Conservation (phyloP, 2,113 vertebrate species). For the Morone chrysops region DNA sequence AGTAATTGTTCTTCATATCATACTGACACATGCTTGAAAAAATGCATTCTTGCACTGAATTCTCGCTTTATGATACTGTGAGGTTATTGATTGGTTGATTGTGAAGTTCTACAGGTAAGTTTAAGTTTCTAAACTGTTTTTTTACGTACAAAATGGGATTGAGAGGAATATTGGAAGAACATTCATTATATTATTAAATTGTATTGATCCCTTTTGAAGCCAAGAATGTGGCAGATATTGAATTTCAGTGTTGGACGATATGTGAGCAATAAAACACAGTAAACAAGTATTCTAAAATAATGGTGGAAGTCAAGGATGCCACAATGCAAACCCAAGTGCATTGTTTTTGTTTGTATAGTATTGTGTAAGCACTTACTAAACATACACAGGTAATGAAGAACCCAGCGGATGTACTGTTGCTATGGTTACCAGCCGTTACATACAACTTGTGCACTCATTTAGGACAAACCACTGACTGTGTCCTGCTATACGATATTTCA, state of each 20-base stretch:
- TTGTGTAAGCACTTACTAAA: no score
- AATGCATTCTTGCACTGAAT: not conserved
- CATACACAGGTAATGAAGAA: no score
- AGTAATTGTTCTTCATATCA: slow-evolving; percentile 8
- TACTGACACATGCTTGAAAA: not conserved
- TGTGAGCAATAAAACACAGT: not conserved
- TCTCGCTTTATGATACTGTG: not conserved
- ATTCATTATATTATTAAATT: no score
- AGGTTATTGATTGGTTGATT: slow-evolving; percentile 1
- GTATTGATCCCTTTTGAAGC: not conserved
- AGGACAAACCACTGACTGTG: no score
- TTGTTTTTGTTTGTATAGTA: no score
- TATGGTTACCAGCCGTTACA: no score
- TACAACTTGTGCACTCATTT: no score
- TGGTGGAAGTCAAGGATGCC: not conserved
- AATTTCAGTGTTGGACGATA: not conserved
- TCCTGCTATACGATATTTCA: no score
- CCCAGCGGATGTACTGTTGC: no score
- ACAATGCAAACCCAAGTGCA: not conserved
- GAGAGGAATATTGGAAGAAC: not conserved
- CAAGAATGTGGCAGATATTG: not conserved
- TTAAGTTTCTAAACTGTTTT: not conserved
- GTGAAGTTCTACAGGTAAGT: not conserved
- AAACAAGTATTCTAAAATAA: not conserved
- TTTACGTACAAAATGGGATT: not conserved